Base-by-base conservation (phyloP, 2,113 vertebrate species). In the Elanoides forficatus region DNA sequence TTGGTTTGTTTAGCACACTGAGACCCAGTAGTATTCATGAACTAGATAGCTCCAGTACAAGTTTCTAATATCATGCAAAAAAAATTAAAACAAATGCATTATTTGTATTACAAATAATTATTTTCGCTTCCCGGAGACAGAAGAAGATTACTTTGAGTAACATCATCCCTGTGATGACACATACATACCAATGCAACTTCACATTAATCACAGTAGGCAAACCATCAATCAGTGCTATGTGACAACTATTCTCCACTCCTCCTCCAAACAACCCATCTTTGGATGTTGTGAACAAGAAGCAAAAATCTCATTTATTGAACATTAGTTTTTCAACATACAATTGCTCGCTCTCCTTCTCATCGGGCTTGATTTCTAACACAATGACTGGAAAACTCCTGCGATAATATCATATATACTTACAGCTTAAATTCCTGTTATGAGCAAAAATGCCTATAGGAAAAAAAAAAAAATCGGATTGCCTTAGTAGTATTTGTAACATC, bases 181-280 rank as follows among this genome's bases (percentile, higher is more conserved):
- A 91, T 40, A 71, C 30, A 32, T 42, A 81, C 21, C 86, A 95
- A 42, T 87, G 63, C 38, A 92, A 68, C 52, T 91, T 86, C 40
- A 78, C 60, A 89, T 94, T 89, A 96, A 94, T 84, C 91, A 89
- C 83, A 75, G 76, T 1, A 92, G 71, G 66, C 84, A 92, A 88
- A 65, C 62, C 45, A 88, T 89, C 84, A 88, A 94, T 95, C 93
- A 91, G 40, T 60, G 66, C 58, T 72, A 80, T 60, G 65, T 75
- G 90, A 90, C 85, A 96, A 88, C 36, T 73, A 9, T 30, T 88
- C 85, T 88, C 45, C 50, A 73, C 53, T 81, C 55, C 58, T 76
- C 52, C 55, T 78, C 86, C 53, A 68, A 79, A 30, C 42, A 94
- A 22, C 18, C 34, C 43, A 58, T 42, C 59, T 78, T 53, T 38